Conservation (phyloP, 2,113 vertebrate species). For the Carassius gibelio region DNA sequence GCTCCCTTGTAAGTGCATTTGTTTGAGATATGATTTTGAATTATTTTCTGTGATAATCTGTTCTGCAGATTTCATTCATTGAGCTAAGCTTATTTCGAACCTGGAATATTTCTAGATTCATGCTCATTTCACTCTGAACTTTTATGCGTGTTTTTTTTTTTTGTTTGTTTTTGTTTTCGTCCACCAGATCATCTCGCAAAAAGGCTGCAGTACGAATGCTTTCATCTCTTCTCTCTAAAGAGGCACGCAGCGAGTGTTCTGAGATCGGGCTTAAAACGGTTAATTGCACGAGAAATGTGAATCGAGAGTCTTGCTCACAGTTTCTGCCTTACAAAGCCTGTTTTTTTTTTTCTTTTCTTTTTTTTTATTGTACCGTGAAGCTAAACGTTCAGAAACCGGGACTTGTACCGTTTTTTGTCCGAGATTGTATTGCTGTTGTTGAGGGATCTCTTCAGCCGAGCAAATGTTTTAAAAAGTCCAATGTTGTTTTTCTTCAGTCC, state of each 20-base stretch:
- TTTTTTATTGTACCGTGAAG: neutral
- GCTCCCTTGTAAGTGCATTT: neutral
- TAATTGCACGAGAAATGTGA: slow-evolving; percentile 33
- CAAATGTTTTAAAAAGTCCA: slow-evolving; percentile 7
- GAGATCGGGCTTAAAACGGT: slow-evolving; percentile 19
- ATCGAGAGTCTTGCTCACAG: neutral
- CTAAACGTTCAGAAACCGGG: neutral
- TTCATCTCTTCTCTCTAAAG: slow-evolving; percentile 12
- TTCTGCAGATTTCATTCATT: neutral
- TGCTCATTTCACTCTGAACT: neutral
- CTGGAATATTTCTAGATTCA: neutral
- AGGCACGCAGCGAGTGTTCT: neutral
- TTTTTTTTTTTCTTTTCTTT: too few relatives aligned
- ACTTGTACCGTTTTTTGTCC: neutral
- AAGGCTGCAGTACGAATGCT: slow-evolving; percentile 12
- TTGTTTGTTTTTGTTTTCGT: neutral
- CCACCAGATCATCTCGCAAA: slow-evolving; percentile 42
- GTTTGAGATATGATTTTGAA: neutral
- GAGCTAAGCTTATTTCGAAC: neutral
- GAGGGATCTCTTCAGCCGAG: slow-evolving; percentile 1
- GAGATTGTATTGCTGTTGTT: slow-evolving; percentile 35
- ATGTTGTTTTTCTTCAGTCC: slow-evolving; percentile 19
- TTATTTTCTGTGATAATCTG: neutral
- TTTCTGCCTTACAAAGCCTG: slow-evolving; percentile 16
- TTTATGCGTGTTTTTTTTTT: neutral